Percentiles rank a stretch among this genome's conserved stretches.
These are phyloP conservation scores for Theretra japonica DNA, from an alignment of 2,888 invertebrate genomes.

Conservation along the genomic window DNA sequence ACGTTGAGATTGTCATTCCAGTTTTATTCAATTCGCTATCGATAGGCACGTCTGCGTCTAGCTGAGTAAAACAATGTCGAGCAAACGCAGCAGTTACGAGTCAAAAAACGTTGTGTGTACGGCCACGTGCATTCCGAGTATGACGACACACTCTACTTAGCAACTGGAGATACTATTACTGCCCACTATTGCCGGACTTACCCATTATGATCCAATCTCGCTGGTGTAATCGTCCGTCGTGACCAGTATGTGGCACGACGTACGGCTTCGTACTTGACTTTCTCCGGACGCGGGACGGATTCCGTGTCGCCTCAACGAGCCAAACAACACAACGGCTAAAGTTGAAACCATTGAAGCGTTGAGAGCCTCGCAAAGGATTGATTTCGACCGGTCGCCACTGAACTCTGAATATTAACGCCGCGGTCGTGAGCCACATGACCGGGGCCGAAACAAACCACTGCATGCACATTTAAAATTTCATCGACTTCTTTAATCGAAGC, in stretches of 20 bases:
- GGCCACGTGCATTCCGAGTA: conserved; percentile 56
- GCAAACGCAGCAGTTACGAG: conserved; percentile 48
- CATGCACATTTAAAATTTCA: conserved; percentile 42
- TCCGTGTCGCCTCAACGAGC: conserved; percentile 78
- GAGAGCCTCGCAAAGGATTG: conserved; percentile 68
- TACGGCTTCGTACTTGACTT: conserved; percentile 77
- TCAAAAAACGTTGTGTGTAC: conserved; percentile 45
- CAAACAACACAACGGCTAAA: conserved; percentile 74
- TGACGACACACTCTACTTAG: conserved; percentile 68
- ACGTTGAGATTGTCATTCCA: conserved; percentile 30
- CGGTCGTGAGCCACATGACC: conserved; percentile 57
- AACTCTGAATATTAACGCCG: conserved; percentile 62
- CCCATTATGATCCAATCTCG: conserved; percentile 75
- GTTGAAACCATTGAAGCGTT: conserved; percentile 75
- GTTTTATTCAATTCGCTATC: conserved; percentile 38
- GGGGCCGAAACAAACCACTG: conserved; percentile 29
- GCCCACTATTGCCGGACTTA: conserved; percentile 64
- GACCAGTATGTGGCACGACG: conserved; percentile 67
- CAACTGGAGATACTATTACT: conserved; percentile 50
- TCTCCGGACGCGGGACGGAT: conserved; percentile 70
- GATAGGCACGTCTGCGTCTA: conserved; percentile 5
- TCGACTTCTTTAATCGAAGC: conserved; percentile 40
- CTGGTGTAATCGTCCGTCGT: conserved; percentile 64
- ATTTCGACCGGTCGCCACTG: conserved; percentile 70
- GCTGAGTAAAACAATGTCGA: conserved; percentile 47